A percentile compares a stretch with the other conserved stretches of the same genome.
These are phyloP conservation scores for Paragorgia papillata DNA, from an alignment of 92 coral and sea anemone genomes.

Conservation along the genomic window DNA sequence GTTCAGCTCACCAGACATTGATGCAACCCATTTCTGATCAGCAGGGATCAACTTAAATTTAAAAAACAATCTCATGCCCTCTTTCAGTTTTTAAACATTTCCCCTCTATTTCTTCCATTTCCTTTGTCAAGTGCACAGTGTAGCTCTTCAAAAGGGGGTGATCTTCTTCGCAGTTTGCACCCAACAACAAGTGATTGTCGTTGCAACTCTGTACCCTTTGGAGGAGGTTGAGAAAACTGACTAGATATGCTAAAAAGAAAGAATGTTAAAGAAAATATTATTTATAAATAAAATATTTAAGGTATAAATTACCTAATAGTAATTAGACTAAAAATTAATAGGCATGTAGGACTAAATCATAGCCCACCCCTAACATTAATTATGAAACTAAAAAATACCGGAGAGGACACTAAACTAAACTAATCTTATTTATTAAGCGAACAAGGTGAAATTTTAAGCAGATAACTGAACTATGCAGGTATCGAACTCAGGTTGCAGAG, in stretches of 20 bases:
- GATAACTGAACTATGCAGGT: too few relatives aligned
- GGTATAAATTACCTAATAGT: too few relatives aligned
- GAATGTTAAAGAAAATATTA: too few relatives aligned
- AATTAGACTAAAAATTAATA: too few relatives aligned
- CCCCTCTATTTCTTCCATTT: conserved; percentile 64
- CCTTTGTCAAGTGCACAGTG: conserved; percentile 49
- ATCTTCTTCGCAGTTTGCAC: conserved; percentile 68
- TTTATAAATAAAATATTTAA: too few relatives aligned
- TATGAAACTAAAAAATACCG: too few relatives aligned
- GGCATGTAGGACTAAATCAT: too few relatives aligned
- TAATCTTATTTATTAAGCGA: too few relatives aligned
- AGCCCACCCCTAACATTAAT: too few relatives aligned
- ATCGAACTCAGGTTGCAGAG: too few relatives aligned
- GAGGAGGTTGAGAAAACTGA: conserved; percentile 64
- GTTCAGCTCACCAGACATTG: conserved; percentile 61
- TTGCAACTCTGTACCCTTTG: conserved; percentile 64
- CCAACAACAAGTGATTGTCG: conserved; percentile 66
- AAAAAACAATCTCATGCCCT: conserved; percentile 43
- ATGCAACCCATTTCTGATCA: conserved; percentile 70
- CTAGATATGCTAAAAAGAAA: conserved; percentile 64
- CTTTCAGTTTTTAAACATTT: conserved; percentile 45
- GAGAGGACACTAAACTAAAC: too few relatives aligned
- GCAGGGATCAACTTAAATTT: conserved; percentile 55
- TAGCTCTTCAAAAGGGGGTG: conserved; percentile 51
- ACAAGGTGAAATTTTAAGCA: too few relatives aligned